Percentiles rank a stretch among this genome's conserved stretches.
phyloP scores from a whole-genome alignment of 1,140 invertebrate species.

The Colletes gigas region DNA sequence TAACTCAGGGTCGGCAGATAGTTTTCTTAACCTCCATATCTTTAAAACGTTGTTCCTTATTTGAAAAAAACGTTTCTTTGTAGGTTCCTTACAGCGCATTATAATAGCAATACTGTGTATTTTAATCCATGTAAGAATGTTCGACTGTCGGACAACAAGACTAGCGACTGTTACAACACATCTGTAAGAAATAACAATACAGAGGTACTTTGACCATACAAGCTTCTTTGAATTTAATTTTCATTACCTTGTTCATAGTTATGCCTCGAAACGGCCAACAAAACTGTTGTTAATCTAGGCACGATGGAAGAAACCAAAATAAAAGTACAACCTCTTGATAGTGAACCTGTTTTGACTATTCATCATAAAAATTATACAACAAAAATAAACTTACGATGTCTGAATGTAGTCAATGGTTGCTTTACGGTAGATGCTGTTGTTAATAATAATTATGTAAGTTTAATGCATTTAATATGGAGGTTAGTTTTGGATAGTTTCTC shows the following conservation, averaged over 20 bases:
- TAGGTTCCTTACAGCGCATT: constrained; percentile 28
- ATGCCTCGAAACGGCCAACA: not conserved
- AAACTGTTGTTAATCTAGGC: constrained; percentile 33
- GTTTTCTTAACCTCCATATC: constrained; percentile 24
- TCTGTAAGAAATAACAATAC: constrained; percentile 49
- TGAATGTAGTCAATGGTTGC: not conserved
- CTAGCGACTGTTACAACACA: not conserved
- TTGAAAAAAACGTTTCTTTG: constrained; percentile 23
- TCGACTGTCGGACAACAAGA: not conserved
- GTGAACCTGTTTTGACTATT: constrained; percentile 23
- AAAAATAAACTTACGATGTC: constrained; percentile 47
- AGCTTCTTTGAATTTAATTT: constrained; percentile 30
- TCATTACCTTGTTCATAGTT: not conserved
- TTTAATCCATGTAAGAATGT: constrained; percentile 55
- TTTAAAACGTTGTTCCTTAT: not conserved
- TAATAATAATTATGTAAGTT: constrained; percentile 29
- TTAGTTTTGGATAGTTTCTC: too few species aligned
- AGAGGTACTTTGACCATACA: not conserved
- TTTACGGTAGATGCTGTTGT: not conserved
- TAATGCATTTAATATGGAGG: not conserved
- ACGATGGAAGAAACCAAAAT: constrained; percentile 51
- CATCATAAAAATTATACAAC: constrained; percentile 32
- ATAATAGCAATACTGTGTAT: not conserved
- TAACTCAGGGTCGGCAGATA: constrained; percentile 32
- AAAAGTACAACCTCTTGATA: not conserved